Evolutionary conservation across 1,140 invertebrate species (phyloP).

Genomic region (Pomacea maculata): DNA sequence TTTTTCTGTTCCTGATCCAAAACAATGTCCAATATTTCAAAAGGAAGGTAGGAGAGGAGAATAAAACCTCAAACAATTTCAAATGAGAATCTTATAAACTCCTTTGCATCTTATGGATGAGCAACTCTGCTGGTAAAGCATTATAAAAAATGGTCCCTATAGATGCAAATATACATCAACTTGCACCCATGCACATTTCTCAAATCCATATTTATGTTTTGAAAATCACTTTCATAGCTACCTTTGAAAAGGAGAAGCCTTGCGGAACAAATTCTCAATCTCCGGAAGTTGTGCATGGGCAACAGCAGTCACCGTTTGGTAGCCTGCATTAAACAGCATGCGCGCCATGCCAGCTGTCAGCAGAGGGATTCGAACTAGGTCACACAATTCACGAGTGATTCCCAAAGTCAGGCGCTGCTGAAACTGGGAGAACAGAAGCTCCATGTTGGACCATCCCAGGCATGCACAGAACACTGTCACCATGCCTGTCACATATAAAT

Average conservation of each 20-base stretch:
- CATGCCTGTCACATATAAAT: constrained; percentile 74
- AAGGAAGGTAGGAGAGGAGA: too few species aligned
- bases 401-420: constrained; percentile 94
- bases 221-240: constrained; percentile 68
- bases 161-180: too few species aligned
- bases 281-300: constrained; percentile 75
- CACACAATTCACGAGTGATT: constrained; percentile 89
- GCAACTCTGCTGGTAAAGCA: too few species aligned
- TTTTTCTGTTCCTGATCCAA: too few species aligned
- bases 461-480: constrained; percentile 91
- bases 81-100: too few species aligned
- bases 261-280: constrained; percentile 81
- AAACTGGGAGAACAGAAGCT: constrained; percentile 90
- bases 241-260: constrained; percentile 79
- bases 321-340: constrained; percentile 84
- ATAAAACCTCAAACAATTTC: too few species aligned
- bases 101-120: too few species aligned
- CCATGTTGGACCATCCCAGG: constrained; percentile 91
- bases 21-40: too few species aligned
- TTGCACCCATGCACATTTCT: too few species aligned
- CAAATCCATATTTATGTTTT: constrained; percentile 48
- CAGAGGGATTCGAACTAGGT: constrained; percentile 85
- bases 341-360: constrained; percentile 88
- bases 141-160: too few species aligned
- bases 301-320: constrained; percentile 80